Evolutionary conservation across 2,113 vertebrate species (phyloP), one percentile per base, ranked within the genome.

Genomic region (Sciurus niger): DNA sequence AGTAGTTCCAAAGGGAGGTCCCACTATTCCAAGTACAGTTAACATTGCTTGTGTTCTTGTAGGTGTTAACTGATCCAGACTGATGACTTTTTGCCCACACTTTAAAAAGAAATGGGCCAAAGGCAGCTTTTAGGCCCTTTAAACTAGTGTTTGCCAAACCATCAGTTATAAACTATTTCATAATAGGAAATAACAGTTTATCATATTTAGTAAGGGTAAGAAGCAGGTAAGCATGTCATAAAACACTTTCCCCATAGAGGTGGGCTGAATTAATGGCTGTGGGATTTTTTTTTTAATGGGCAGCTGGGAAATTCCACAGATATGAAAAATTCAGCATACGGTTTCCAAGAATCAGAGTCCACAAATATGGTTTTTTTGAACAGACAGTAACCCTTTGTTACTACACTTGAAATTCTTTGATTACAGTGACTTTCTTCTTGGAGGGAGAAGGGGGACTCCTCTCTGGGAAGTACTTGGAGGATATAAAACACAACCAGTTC

Each of bases 401-500:
- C 97, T 95, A 65, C 4, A 77, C 48, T 74, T 97, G 60, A 72
- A 78, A 91, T 96, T 95, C 46, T 96, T 94, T 83, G 79, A 97
- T 65, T 32, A 48, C 37, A 92, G 74, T 46, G 2, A 65, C 55
- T 67, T 96, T 68, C 76, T 98, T 94, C 78, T 93, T 37, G 6
- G 51, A 83, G 90, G 76, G 37, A 93, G 46, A 72, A 77, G 67
- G 68, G 67, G 48, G 79, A 84, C 89, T 97, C 94, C 93, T 97
- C 40, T 28, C 95, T 80, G 92, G 94, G 93, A 97, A 97, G 79
- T 40, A 53, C 74, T 89, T 53, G 65, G 78, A 80, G 67, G 87
- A 55, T 96, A 85, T 88, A 92, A 93, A 96, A 98, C 86, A 94
- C 83, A 40, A 88, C 95, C 95, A 92, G 95, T 1, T 93, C 93